phyloP scores from a whole-genome alignment of 37 sponge, comb jelly and placozoan genomes.

The Beroe forskalii region DNA sequence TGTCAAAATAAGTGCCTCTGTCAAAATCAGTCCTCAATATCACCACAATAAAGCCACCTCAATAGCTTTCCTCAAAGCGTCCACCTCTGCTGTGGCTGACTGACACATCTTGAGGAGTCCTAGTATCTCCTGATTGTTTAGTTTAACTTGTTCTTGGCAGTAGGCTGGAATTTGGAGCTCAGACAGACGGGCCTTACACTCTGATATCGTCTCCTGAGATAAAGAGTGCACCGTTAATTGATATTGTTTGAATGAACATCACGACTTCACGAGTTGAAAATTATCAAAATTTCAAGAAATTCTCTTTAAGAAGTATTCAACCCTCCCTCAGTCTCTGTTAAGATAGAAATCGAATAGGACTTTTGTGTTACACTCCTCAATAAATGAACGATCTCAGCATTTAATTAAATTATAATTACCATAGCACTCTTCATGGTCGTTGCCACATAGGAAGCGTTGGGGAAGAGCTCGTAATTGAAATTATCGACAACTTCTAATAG shows the following conservation, averaged over 20 bases:
- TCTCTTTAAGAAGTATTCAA: too few relatives aligned
- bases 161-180: neutral
- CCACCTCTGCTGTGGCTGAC: neutral
- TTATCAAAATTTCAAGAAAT: too few relatives aligned
- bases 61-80: neutral
- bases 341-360: too few relatives aligned
- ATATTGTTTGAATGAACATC: neutral
- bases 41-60: constrained; percentile 16
- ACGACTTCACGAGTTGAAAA: neutral
- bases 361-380: too few relatives aligned
- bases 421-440: neutral
- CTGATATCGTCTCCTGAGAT: neutral
- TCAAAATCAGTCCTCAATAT: too few relatives aligned
- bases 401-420: too few relatives aligned
- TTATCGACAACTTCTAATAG: constrained; percentile 15
- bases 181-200: neutral
- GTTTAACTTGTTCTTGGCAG: neutral
- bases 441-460: constrained; percentile 1
- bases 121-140: constrained; percentile 2
- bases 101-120: neutral
- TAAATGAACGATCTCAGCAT: too few relatives aligned
- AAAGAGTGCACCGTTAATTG: neutral
- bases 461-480: constrained; percentile 44
- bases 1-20: too few relatives aligned
- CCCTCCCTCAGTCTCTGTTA: too few relatives aligned